Percentiles rank a stretch among this genome's conserved stretches.
These are phyloP conservation scores for Cinclus cinclus DNA, from an alignment of 2,113 vertebrate genomes.

Conservation along the genomic window DNA sequence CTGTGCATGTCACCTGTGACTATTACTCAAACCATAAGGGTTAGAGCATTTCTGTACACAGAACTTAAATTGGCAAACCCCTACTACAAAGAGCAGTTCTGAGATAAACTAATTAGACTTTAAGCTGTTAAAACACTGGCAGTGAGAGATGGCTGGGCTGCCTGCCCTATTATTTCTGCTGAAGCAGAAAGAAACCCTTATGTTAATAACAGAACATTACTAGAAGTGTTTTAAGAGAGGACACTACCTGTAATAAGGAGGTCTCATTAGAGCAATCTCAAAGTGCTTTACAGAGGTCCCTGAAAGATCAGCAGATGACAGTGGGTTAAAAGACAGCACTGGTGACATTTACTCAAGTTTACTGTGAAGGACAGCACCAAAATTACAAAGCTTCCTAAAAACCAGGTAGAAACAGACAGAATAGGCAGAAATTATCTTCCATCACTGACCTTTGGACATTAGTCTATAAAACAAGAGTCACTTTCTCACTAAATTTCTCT, in stretches of 20 bases:
- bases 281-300: not conserved
- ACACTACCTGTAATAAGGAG: not conserved
- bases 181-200: conserved; percentile 17
- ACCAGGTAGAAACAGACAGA: not conserved
- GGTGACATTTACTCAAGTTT: not conserved
- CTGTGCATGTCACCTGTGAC: not conserved
- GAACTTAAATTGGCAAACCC: conserved; percentile 12
- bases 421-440: not conserved
- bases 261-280: not conserved
- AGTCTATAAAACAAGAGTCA: not conserved
- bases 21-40: not conserved
- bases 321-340: not conserved
- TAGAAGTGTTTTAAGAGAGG: not conserved
- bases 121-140: conserved; percentile 11
- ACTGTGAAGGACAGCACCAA: not conserved
- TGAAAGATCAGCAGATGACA: not conserved
- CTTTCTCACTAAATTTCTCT: not conserved
- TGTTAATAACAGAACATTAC: not conserved
- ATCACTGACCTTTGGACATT: not conserved
- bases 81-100: not conserved
- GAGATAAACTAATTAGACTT: conserved; percentile 55
- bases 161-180: conserved; percentile 21
- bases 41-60: not conserved
- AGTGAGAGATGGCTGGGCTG: conserved; percentile 8
- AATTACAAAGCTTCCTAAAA: not conserved